phyloP scores from a whole-genome alignment of 2,888 invertebrate genomes.

The Vesta saturnalis region DNA sequence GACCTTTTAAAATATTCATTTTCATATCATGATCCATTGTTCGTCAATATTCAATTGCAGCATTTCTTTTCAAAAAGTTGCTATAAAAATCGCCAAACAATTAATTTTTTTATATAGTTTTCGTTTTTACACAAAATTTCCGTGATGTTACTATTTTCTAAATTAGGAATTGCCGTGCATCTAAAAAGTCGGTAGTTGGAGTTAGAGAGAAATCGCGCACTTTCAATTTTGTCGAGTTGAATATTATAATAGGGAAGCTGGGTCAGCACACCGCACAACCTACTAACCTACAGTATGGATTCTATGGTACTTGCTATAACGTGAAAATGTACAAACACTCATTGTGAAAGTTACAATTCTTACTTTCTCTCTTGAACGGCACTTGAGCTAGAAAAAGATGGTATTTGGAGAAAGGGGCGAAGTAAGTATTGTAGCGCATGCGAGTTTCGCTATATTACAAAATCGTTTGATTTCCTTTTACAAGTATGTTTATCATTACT shows the following conservation, averaged over 20 bases:
- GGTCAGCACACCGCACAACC: constrained; percentile 17
- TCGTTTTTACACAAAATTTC: no score
- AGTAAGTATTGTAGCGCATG: constrained; percentile 42
- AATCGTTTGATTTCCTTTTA: constrained; percentile 31
- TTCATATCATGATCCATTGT: no score
- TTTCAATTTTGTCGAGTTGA: constrained; percentile 21
- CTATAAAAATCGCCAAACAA: no score
- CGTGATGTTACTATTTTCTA: no score
- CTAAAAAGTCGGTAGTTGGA: no score
- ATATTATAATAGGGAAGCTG: constrained; percentile 2
- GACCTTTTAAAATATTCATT: no score
- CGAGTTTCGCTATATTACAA: constrained; percentile 31
- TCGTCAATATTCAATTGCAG: no score
- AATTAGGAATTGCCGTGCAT: no score
- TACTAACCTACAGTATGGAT: constrained; percentile 33
- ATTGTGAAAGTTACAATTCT: constrained; percentile 32
- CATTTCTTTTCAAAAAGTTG: no score
- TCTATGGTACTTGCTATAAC: constrained; percentile 31
- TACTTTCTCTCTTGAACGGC: constrained; percentile 25
- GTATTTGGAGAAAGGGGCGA: constrained; percentile 29
- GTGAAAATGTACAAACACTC: constrained; percentile 23
- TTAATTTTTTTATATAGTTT: no score
- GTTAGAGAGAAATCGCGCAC: constrained; percentile 27
- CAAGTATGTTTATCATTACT: constrained; percentile 25
- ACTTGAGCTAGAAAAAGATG: constrained; percentile 25